phyloP scores from a whole-genome alignment of 2,797 vertebrate species.

The Arctocebus calabarensis region DNA sequence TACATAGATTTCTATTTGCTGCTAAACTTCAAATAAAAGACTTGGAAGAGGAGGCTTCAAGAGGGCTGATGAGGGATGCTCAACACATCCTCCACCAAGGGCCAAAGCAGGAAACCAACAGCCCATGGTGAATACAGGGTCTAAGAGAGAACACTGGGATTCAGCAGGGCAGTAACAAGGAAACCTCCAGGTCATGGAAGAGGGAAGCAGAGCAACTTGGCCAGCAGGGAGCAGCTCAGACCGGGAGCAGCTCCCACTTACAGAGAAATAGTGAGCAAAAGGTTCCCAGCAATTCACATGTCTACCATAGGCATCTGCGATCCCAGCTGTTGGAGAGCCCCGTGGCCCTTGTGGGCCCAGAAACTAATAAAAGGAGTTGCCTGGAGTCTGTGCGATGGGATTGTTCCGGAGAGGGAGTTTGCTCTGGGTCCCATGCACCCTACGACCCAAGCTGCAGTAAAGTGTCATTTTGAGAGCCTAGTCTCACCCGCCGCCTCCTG shows the following conservation, averaged over 20 bases:
- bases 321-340: background rate
- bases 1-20: constrained; percentile 37
- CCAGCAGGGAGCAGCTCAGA: background rate
- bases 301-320: background rate
- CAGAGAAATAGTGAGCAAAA: background rate
- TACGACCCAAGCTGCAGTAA: background rate
- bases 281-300: background rate
- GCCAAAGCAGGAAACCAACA: background rate
- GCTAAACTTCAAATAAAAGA: constrained; percentile 56
- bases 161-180: background rate
- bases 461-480: background rate
- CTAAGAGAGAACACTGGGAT: background rate
- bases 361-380: background rate
- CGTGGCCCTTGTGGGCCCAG: background rate
- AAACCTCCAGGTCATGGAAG: background rate
- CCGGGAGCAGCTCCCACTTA: background rate
- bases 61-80: background rate
- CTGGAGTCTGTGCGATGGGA: background rate
- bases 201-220: background rate
- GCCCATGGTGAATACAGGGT: background rate
- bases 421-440: background rate
- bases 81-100: background rate
- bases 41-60: background rate
- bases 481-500: background rate
- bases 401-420: background rate